These are phyloP conservation scores for Enhydra lutris DNA, from an alignment of 2,113 vertebrate species.

Conservation along the genomic window DNA sequence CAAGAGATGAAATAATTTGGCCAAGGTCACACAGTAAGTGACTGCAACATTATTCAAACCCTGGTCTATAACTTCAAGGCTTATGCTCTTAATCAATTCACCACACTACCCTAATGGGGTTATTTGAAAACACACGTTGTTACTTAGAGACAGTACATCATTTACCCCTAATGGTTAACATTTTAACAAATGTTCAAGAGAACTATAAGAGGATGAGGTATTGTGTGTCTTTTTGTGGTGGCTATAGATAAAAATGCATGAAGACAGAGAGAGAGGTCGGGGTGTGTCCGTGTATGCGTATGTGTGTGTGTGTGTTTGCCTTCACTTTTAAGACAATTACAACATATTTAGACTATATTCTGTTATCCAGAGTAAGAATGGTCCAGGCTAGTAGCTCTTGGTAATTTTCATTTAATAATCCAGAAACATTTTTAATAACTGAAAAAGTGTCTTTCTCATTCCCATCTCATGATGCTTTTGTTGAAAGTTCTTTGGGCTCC, in stretches of 20 bases:
- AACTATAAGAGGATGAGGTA: neutral
- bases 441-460: neutral
- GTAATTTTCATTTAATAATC: neutral
- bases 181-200: conserved; percentile 10
- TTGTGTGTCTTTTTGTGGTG: neutral
- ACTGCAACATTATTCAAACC: neutral
- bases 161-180: neutral
- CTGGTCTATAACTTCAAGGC: neutral
- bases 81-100: neutral
- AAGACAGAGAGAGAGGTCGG: neutral
- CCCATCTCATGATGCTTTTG: neutral
- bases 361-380: neutral
- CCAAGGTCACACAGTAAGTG: neutral
- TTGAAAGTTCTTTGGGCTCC: neutral
- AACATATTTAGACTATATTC: neutral
- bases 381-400: neutral
- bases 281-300: neutral
- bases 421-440: neutral
- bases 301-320: neutral
- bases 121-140: neutral
- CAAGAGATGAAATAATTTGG: conserved; percentile 23
- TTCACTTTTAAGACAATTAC: neutral
- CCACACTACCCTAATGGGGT: neutral
- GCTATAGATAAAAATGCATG: neutral
- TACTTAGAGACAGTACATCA: neutral